Evolutionary conservation across 2,797 vertebrate genomes (phyloP).

Genomic region (Clarias fuscus): DNA sequence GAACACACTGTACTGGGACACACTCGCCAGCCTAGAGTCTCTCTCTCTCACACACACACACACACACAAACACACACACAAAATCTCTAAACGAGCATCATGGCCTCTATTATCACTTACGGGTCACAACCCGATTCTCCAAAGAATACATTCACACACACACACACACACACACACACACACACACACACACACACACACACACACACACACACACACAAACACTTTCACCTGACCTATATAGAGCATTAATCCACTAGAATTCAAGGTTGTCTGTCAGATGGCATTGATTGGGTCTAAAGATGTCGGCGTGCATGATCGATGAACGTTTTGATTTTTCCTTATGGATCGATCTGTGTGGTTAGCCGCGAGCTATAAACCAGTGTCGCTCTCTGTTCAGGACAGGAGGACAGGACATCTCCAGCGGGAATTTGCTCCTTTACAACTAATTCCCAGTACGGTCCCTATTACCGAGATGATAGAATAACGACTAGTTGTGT

Average conservation of each 20-base stretch:
- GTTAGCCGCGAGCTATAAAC: constrained; percentile 20
- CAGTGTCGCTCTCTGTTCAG: constrained; percentile 47
- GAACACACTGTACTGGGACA: constrained; percentile 59
- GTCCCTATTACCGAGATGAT: background rate
- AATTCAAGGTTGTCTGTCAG: constrained; percentile 49
- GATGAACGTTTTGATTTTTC: constrained; percentile 45
- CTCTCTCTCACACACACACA: constrained; percentile 62
- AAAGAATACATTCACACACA: background rate
- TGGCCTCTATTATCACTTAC: constrained; percentile 38
- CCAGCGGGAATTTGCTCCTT: background rate
- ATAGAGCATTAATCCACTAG: constrained; percentile 37
- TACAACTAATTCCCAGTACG: background rate
- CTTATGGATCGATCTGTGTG: constrained; percentile 41
- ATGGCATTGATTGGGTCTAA: constrained; percentile 37
- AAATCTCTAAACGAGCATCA: constrained; percentile 33
- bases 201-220: constrained; percentile 17
- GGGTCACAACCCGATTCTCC: constrained; percentile 21
- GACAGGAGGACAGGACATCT: constrained; percentile 17
- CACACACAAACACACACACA: constrained; percentile 63
- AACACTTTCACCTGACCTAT: constrained; percentile 41
- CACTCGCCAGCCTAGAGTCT: constrained; percentile 16
- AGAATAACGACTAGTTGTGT: background rate
- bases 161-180: background rate
- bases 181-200: constrained; percentile 20
- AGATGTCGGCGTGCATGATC: constrained; percentile 28